These are phyloP conservation scores for Glossophaga mutica DNA, from an alignment of 2,797 vertebrate genomes.

Conservation along the genomic window DNA sequence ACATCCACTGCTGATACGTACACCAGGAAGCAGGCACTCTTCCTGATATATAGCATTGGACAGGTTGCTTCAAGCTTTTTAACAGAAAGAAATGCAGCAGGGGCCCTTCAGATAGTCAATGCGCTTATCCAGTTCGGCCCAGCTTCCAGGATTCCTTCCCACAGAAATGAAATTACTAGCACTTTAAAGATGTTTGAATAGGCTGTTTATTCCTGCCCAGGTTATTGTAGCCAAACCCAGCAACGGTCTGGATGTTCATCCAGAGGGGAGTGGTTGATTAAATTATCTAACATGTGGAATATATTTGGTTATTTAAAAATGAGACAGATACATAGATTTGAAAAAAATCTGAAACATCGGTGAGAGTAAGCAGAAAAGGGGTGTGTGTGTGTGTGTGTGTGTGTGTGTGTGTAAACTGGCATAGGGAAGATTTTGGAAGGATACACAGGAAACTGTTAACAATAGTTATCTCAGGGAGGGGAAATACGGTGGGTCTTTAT, in stretches of 20 bases:
- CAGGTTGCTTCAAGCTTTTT: neutral
- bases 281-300: neutral
- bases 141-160: neutral
- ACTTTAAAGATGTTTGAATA: neutral
- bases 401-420: neutral
- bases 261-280: neutral
- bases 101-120: neutral
- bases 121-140: neutral
- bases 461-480: neutral
- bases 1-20: neutral
- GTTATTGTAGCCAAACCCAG: neutral
- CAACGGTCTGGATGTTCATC: neutral
- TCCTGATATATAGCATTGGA: neutral
- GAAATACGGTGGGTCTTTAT: neutral
- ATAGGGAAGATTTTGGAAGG: neutral
- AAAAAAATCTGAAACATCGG: neutral
- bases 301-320: neutral
- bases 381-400: neutral
- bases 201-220: constrained; percentile 2
- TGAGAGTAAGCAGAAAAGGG: neutral
- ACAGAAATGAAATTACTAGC: constrained; percentile 24
- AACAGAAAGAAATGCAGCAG: neutral
- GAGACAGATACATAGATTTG: neutral
- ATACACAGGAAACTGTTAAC: neutral
- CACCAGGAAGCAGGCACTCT: neutral